These are phyloP conservation scores for Cyanoramphus novaezelandiae DNA, from an alignment of 2,113 vertebrate genomes.

Conservation along the genomic window DNA sequence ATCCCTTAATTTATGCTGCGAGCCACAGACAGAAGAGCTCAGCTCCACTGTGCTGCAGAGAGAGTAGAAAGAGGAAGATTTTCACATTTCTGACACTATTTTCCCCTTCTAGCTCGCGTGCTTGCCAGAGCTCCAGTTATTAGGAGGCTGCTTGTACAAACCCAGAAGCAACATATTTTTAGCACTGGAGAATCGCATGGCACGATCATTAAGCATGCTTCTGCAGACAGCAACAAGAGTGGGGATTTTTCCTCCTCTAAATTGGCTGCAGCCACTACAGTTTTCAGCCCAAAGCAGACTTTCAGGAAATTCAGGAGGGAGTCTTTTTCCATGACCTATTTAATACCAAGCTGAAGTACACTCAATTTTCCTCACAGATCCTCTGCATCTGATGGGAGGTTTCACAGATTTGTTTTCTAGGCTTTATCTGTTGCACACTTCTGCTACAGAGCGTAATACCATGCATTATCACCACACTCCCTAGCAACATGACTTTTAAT, in stretches of 20 bases:
- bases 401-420: conserved; percentile 29
- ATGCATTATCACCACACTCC: conserved; percentile 9
- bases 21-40: background rate
- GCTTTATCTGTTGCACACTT: background rate
- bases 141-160: conserved; percentile 23
- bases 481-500: conserved; percentile 51
- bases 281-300: conserved; percentile 56
- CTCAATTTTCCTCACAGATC: background rate
- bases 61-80: background rate
- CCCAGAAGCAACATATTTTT: conserved; percentile 56
- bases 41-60: background rate
- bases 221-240: conserved; percentile 51
- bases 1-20: background rate
- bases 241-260: conserved; percentile 52
- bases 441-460: background rate
- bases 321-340: conserved; percentile 40
- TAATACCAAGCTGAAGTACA: background rate
- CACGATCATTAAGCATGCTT: conserved; percentile 25
- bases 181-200: conserved; percentile 36
- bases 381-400: background rate
- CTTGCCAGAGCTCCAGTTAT: conserved; percentile 42
- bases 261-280: conserved; percentile 34
- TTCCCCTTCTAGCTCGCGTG: background rate
- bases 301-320: conserved; percentile 49
- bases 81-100: background rate